Conservation (phyloP, 2,888 invertebrate genomes). For the Drosophila leonis region DNA sequence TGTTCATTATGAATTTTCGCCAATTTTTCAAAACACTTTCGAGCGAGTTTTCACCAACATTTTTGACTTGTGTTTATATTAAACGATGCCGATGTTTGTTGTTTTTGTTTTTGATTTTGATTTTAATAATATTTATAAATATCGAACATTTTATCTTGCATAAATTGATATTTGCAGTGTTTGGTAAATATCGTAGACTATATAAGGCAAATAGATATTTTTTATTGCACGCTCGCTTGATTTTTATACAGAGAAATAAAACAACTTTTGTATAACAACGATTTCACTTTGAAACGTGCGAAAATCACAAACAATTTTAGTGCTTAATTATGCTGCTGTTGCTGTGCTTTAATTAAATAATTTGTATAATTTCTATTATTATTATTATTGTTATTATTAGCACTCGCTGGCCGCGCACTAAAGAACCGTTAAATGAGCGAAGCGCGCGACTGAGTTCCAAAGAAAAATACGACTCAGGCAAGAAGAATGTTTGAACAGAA, state of each 20-base stretch:
- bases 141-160: slow-evolving; percentile 26
- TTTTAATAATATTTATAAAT: slow-evolving; percentile 20
- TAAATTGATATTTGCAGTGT: slow-evolving; percentile 11
- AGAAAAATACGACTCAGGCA: slow-evolving; percentile 17
- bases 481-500: slow-evolving; percentile 34
- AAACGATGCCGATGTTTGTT: slow-evolving; percentile 2
- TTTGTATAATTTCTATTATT: slow-evolving; percentile 33
- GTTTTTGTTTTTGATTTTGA: slow-evolving; percentile 15
- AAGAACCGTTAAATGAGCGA: slow-evolving; percentile 31
- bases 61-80: slow-evolving; percentile 38
- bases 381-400: slow-evolving; percentile 23
- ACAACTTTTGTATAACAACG: slow-evolving; percentile 15
- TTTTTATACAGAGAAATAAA: slow-evolving; percentile 15
- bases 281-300: slow-evolving; percentile 53
- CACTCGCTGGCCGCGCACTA: slow-evolving; percentile 31
- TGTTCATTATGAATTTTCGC: slow-evolving; percentile 46
- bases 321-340: slow-evolving; percentile 37
- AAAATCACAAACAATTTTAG: slow-evolving; percentile 37
- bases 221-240: slow-evolving; percentile 31
- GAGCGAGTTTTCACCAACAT: slow-evolving; percentile 20
- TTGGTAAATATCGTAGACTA: slow-evolving; percentile 9
- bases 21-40: slow-evolving; percentile 46
- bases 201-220: slow-evolving; percentile 1
- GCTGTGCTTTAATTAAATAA: slow-evolving; percentile 21
- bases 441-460: slow-evolving; percentile 19